Evolutionary conservation across 2,797 vertebrate genomes (phyloP).

Genomic region (Anabas testudineus): DNA sequence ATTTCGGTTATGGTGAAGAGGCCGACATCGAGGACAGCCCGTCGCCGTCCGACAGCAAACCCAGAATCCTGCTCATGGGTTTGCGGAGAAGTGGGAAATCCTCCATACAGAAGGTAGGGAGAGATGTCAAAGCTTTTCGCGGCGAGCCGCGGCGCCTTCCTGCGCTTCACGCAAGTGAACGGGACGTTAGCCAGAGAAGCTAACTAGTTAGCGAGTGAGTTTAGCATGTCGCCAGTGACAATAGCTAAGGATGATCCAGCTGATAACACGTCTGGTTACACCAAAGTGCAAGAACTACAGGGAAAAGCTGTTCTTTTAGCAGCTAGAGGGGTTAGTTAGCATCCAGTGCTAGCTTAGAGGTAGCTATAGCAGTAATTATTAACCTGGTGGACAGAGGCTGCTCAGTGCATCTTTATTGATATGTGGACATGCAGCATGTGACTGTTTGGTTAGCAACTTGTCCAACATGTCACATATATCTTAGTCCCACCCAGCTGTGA

Average conservation of each 20-base stretch:
- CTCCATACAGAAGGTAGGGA: constrained; percentile 96
- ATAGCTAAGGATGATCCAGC: constrained; percentile 3
- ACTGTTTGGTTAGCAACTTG: constrained; percentile 54
- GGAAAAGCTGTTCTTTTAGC: too few relatives aligned
- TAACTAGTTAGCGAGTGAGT: constrained; percentile 54
- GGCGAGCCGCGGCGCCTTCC: constrained; percentile 35
- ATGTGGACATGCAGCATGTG: constrained; percentile 54
- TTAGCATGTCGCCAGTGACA: constrained; percentile 49
- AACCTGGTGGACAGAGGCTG: constrained; percentile 46
- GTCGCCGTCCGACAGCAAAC: constrained; percentile 91
- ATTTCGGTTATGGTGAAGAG: constrained; percentile 97
- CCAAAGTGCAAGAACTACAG: not conserved
- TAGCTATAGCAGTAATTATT: constrained; percentile 54
- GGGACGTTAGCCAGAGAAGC: constrained; percentile 57
- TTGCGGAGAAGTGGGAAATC: constrained; percentile 97
- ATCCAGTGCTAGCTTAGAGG: constrained; percentile 5
- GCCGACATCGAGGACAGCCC: constrained; percentile 91
- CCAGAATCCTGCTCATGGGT: constrained; percentile 96
- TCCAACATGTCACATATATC: constrained; percentile 27
- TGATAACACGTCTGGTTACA: not conserved
- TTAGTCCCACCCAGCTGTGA: constrained; percentile 39
- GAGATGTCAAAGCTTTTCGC: constrained; percentile 30
- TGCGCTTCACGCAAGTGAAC: constrained; percentile 35
- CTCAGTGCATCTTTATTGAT: constrained; percentile 44
- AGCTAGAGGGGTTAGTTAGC: constrained; percentile 11